Evolutionary conservation across 2,113 vertebrate genomes (phyloP).

Genomic region (Ellobius talpinus): DNA sequence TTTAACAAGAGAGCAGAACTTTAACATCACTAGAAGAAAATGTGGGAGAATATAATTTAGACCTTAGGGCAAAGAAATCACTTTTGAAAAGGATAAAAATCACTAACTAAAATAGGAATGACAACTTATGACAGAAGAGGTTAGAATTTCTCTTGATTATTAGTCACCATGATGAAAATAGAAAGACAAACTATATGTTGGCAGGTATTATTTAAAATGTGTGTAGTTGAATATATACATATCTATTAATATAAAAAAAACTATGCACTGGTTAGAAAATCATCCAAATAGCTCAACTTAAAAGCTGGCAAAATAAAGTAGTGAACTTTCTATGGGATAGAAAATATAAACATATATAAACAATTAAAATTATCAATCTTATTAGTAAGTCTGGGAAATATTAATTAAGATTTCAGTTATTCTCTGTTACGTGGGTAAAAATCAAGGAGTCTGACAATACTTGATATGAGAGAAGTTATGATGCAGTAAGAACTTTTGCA

Average conservation of each 20-base stretch:
- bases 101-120: constrained; percentile 36
- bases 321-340: background rate
- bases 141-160: constrained; percentile 37
- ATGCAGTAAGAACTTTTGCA: background rate
- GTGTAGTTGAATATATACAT: constrained; percentile 18
- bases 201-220: background rate
- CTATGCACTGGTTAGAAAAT: background rate
- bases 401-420: constrained; percentile 6
- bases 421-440: background rate
- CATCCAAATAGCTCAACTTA: background rate
- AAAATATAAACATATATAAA: constrained; percentile 19
- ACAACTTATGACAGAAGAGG: constrained; percentile 36
- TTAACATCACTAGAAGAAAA: constrained; percentile 63
- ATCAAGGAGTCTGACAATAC: background rate
- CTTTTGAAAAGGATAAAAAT: constrained; percentile 51
- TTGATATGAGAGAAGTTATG: background rate
- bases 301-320: constrained; percentile 46
- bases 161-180: constrained; percentile 5
- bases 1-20: constrained; percentile 54
- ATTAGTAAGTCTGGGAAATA: constrained; percentile 30
- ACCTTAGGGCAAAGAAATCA: constrained; percentile 39
- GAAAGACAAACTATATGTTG: background rate
- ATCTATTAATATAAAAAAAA: constrained; percentile 10
- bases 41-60: constrained; percentile 60
- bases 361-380: constrained; percentile 40